These are phyloP conservation scores for Aromia moschata DNA, from an alignment of 2,888 invertebrate genomes.

Conservation along the genomic window DNA sequence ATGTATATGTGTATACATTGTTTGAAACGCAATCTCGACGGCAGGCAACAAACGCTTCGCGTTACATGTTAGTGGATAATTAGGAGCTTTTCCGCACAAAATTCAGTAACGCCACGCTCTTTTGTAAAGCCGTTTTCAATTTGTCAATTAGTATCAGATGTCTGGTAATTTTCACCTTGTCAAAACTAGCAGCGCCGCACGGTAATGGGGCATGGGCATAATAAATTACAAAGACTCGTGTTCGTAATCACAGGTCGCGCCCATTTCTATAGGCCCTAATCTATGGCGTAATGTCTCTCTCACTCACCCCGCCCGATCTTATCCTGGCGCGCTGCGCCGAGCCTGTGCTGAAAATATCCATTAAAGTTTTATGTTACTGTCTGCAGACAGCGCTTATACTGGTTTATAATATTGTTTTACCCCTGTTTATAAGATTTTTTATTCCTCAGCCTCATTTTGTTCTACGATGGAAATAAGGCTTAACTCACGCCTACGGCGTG, in stretches of 20 bases:
- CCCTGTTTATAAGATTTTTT: too few relatives aligned
- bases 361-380: constrained; percentile 15
- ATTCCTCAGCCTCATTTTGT: too few relatives aligned
- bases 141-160: constrained; percentile 48
- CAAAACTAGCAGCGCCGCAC: constrained; percentile 44
- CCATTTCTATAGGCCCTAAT: constrained; percentile 50
- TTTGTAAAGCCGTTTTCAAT: constrained; percentile 31
- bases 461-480: too few relatives aligned
- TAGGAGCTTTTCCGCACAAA: constrained; percentile 3
- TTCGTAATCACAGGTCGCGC: constrained; percentile 52
- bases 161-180: constrained; percentile 47
- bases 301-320: constrained; percentile 50
- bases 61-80: constrained; percentile 15
- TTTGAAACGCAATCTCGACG: background rate
- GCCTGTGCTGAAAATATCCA: constrained; percentile 20
- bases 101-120: constrained; percentile 27
- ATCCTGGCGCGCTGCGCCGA: constrained; percentile 36
- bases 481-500: too few relatives aligned
- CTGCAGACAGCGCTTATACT: too few relatives aligned
- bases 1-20: too few relatives aligned
- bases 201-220: constrained; percentile 42
- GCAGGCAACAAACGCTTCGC: background rate
- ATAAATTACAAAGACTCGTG: constrained; percentile 52
- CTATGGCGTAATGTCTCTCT: constrained; percentile 54
- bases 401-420: too few relatives aligned